Percentiles rank a stretch among this genome's conserved stretches.
phyloP scores from a whole-genome alignment of 1,140 invertebrate genomes.

The Lepidurus arcticus region DNA sequence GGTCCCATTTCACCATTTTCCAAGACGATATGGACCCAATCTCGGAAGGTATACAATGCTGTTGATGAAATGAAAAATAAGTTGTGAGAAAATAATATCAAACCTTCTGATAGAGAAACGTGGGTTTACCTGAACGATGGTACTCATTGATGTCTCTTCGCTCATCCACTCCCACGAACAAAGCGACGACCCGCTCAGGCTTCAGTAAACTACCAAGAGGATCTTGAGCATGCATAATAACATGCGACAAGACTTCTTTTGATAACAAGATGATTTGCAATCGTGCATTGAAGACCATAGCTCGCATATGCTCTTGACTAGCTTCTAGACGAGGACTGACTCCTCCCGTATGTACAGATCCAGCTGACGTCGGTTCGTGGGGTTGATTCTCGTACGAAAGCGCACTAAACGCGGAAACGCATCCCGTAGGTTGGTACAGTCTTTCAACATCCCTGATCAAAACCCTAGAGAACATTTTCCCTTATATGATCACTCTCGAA shows the following conservation, averaged over 20 bases:
- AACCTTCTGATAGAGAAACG: too few relatives aligned
- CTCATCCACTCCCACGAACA: constrained; percentile 28
- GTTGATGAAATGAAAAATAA: not conserved
- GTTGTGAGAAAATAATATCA: not conserved
- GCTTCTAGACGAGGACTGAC: not conserved
- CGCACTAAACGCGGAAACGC: not conserved
- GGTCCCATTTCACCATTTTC: constrained; percentile 18
- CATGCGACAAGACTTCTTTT: constrained; percentile 28
- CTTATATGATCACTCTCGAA: not conserved
- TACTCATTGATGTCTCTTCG: constrained; percentile 27
- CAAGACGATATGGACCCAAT: constrained; percentile 19
- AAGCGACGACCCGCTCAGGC: constrained; percentile 26
- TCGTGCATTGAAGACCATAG: constrained; percentile 22
- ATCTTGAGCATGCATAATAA: constrained; percentile 30
- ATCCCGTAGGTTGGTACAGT: not conserved
- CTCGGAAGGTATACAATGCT: constrained; percentile 23
- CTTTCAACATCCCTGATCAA: constrained; percentile 28
- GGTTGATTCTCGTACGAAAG: constrained; percentile 23
- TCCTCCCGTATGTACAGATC: not conserved
- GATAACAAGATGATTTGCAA: constrained; percentile 31
- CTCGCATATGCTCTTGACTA: constrained; percentile 24
- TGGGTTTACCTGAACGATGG: constrained; percentile 30
- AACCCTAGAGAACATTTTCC: not conserved
- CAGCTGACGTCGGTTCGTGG: not conserved
- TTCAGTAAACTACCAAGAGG: constrained; percentile 29